phyloP scores from a whole-genome alignment of 2,888 invertebrate genomes.

The Orthonevra nobilis region DNA sequence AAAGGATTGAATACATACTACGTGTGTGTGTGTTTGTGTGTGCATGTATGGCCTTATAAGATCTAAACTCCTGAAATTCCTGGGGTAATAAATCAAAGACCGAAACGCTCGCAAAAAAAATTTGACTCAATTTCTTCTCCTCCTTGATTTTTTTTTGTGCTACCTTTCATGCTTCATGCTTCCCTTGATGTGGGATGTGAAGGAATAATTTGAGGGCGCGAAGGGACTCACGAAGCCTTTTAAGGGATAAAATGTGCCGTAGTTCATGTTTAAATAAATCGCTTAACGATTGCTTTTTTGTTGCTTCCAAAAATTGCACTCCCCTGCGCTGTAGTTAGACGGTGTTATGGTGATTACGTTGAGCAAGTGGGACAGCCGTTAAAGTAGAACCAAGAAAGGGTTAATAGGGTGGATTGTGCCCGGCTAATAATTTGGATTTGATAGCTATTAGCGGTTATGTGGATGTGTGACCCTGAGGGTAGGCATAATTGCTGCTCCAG shows the following conservation, averaged over 20 bases:
- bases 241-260: slow-evolving; percentile 30
- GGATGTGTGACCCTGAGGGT: slow-evolving; percentile 3
- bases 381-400: slow-evolving; percentile 35
- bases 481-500: too few relatives aligned
- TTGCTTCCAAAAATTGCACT: slow-evolving; percentile 56
- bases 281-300: slow-evolving; percentile 45
- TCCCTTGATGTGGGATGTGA: not conserved
- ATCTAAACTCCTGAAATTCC: slow-evolving; percentile 61
- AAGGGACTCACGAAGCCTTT: slow-evolving; percentile 26
- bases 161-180: too few relatives aligned
- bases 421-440: slow-evolving; percentile 34
- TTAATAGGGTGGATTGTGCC: slow-evolving; percentile 46
- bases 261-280: slow-evolving; percentile 65
- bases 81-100: slow-evolving; percentile 59
- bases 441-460: slow-evolving; percentile 24
- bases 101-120: slow-evolving; percentile 50
- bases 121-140: slow-evolving; percentile 26
- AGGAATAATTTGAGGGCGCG: slow-evolving; percentile 14
- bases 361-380: slow-evolving; percentile 26
- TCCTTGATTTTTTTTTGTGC: too few relatives aligned
- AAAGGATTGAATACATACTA: too few relatives aligned
- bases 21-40: too few relatives aligned
- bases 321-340: slow-evolving; percentile 34
- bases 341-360: slow-evolving; percentile 42
- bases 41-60: slow-evolving; percentile 31